phyloP scores from a whole-genome alignment of 2,113 vertebrate genomes.

The Hypomesus transpacificus region DNA sequence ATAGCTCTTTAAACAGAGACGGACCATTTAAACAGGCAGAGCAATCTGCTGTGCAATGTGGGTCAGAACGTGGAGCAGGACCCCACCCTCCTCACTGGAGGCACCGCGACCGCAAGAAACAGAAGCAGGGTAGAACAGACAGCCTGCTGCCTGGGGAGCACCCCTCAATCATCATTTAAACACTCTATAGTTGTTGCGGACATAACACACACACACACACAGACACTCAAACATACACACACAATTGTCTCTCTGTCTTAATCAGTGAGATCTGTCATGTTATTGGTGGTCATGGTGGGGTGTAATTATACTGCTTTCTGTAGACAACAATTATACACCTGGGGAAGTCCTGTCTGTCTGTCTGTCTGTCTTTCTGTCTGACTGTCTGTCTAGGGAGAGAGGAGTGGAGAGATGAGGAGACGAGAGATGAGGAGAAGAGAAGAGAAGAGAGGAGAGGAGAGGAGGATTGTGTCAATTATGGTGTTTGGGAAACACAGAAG shows the following conservation, averaged over 20 bases:
- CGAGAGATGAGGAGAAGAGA: background rate
- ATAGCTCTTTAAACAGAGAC: slow-evolving; percentile 12
- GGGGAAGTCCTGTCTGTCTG: background rate
- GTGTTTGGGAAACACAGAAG: background rate
- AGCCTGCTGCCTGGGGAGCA: no score
- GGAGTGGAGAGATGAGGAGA: background rate
- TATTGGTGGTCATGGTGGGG: background rate
- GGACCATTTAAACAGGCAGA: no score
- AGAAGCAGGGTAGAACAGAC: no score
- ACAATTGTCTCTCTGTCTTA: no score
- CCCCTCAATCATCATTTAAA: no score
- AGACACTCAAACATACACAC: no score
- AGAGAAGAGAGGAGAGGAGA: background rate
- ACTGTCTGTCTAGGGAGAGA: background rate
- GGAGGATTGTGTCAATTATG: background rate
- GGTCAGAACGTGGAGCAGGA: background rate
- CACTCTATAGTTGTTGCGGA: no score
- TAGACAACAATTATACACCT: slow-evolving; percentile 8
- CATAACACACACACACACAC: no score
- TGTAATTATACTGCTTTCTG: no score
- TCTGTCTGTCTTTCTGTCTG: background rate
- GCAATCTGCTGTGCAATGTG: background rate
- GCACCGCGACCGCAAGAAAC: no score
- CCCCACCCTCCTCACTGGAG: no score
- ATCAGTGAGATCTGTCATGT: background rate